Conservation (phyloP, 1,140 invertebrate genomes). For the Megalonaias nervosa region DNA sequence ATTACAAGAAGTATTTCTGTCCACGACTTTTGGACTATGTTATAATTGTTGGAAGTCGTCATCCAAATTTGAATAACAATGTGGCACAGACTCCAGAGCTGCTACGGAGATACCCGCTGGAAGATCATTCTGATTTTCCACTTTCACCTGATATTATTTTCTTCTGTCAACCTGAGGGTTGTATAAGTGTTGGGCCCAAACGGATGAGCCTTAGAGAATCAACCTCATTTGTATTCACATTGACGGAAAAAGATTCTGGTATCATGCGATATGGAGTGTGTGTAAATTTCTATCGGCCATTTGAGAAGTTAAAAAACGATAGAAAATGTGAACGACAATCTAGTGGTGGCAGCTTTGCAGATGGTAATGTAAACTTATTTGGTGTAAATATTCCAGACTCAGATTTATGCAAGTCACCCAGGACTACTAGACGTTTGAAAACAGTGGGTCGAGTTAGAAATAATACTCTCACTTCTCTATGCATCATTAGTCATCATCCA, state of each 20-base stretch:
- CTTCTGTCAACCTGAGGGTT: conserved; percentile 99
- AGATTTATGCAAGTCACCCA: conserved; percentile 57
- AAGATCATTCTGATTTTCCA: conserved; percentile 97
- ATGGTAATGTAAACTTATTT: conserved; percentile 39
- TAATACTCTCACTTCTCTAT: conserved; percentile 94
- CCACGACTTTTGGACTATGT: conserved; percentile 90
- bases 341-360: conserved; percentile 25
- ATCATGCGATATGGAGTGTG: conserved; percentile 88
- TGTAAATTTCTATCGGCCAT: conserved; percentile 97
- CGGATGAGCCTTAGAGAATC: conserved; percentile 82
- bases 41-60: conserved; percentile 92
- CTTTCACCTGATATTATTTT: conserved; percentile 98
- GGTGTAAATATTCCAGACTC: conserved; percentile 79
- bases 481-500: conserved; percentile 98
- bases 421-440: conserved; percentile 60
- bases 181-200: conserved; percentile 89
- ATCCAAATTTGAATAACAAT: conserved; percentile 73
- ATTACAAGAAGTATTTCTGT: conserved; percentile 74
- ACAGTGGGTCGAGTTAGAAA: conserved; percentile 62
- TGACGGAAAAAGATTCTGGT: conserved; percentile 99
- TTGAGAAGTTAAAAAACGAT: conserved; percentile 75
- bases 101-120: conserved; percentile 90
- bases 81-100: conserved; percentile 70
- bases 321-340: conserved; percentile 17
- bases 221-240: conserved; percentile 97